A percentile compares a stretch with the other conserved stretches of the same genome.
phyloP scores from a whole-genome alignment of 2,888 invertebrate species.

The Phyllotreta striolata region DNA sequence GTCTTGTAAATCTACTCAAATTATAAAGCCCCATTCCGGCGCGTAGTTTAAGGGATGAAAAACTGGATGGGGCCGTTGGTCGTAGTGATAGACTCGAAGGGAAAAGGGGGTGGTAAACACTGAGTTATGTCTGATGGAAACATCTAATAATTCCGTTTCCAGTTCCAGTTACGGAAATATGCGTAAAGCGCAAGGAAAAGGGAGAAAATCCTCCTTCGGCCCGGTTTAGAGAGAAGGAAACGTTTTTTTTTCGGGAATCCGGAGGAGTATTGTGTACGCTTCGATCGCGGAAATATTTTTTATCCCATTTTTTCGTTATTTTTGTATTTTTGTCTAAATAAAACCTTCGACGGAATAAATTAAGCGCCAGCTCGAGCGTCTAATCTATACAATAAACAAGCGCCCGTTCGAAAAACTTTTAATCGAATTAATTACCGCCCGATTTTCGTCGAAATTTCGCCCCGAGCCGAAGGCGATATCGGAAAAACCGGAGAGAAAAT shows the following conservation, averaged over 20 bases:
- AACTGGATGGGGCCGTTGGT: slow-evolving; percentile 7
- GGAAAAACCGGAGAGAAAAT: not conserved
- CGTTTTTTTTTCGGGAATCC: not conserved
- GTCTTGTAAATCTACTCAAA: too few relatives aligned
- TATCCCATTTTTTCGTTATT: too few relatives aligned
- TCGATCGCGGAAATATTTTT: slow-evolving; percentile 16
- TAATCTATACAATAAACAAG: too few relatives aligned
- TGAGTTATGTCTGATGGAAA: slow-evolving; percentile 37
- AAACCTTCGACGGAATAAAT: too few relatives aligned
- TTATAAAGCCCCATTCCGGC: slow-evolving; percentile 1
- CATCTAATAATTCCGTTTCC: slow-evolving; percentile 36
- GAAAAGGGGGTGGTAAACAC: slow-evolving; percentile 31
- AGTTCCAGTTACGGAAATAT: slow-evolving; percentile 33
- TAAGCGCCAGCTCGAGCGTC: too few relatives aligned
- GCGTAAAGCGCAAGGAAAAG: slow-evolving; percentile 23
- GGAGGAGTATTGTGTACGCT: not conserved
- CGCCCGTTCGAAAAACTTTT: not conserved
- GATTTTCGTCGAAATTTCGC: too few relatives aligned
- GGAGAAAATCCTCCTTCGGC: slow-evolving; percentile 23
- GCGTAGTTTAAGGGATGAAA: slow-evolving; percentile 12
- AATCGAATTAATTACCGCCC: too few relatives aligned
- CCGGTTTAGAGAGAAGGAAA: slow-evolving; percentile 18
- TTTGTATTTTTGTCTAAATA: too few relatives aligned
- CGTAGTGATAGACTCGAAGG: slow-evolving; percentile 2
- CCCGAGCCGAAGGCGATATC: not conserved